Conservation (phyloP, 2,797 vertebrate species). For the Astyanax mexicanus region DNA sequence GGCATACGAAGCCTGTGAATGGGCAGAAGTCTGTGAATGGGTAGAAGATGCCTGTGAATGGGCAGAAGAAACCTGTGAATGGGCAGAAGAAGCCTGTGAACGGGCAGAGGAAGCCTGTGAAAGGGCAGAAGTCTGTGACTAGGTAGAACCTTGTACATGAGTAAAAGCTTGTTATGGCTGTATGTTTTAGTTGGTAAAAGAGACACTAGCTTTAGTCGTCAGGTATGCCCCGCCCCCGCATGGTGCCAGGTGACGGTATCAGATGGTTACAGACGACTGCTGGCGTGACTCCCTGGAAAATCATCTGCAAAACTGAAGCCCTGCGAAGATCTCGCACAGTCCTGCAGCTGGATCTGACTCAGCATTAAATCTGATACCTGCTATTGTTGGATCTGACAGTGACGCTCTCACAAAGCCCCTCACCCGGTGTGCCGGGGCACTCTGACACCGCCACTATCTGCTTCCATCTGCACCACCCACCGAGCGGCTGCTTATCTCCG, state of each 20-base stretch:
- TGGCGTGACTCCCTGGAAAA: constrained; percentile 6
- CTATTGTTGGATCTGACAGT: constrained; percentile 28
- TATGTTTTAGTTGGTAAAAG: neutral
- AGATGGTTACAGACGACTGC: neutral
- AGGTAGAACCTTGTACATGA: too few species aligned
- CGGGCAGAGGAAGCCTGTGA: too few species aligned
- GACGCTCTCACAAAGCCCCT: constrained; percentile 20
- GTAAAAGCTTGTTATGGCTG: neutral
- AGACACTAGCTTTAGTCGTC: neutral
- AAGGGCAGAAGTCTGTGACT: too few species aligned
- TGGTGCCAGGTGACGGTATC: neutral
- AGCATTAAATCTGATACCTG: constrained; percentile 33
- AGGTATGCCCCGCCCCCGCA: neutral
- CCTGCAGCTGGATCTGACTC: neutral
- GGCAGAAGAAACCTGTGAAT: too few species aligned
- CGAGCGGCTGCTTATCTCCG: neutral
- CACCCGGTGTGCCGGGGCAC: constrained; percentile 11
- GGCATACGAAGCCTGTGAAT: too few species aligned
- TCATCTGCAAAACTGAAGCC: neutral
- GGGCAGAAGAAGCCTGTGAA: too few species aligned
- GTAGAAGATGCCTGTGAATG: too few species aligned
- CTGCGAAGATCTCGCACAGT: neutral
- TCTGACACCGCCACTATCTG: neutral
- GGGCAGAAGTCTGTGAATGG: too few species aligned
- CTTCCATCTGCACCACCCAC: constrained; percentile 21